phyloP scores from a whole-genome alignment of 1,140 invertebrate species.

The Pollicipes pollicipes region DNA sequence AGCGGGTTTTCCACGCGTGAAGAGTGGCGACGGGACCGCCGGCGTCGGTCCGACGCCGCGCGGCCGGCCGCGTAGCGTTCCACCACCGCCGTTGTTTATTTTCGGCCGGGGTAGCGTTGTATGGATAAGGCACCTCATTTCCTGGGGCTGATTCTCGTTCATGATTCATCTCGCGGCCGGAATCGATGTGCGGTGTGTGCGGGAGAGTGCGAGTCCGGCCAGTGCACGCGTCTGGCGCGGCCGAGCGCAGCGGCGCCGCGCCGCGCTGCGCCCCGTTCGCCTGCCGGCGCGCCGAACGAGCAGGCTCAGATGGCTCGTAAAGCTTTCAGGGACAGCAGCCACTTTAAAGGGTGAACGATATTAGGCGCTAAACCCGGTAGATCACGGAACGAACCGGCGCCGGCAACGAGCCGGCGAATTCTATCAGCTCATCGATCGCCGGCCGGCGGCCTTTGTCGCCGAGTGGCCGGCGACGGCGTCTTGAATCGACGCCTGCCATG shows the following conservation, averaged over 20 bases:
- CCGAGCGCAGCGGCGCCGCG: too few species aligned
- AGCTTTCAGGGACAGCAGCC: not conserved
- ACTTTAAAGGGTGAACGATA: not conserved
- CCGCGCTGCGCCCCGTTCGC: too few species aligned
- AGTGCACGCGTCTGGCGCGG: too few species aligned
- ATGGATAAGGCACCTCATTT: conserved; percentile 1
- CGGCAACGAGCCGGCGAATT: not conserved
- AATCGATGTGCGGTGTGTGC: not conserved
- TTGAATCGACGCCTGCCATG: too few species aligned
- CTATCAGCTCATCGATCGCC: too few species aligned
- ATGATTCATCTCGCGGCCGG: not conserved
- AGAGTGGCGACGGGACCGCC: too few species aligned
- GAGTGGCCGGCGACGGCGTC: too few species aligned
- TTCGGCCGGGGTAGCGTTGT: not conserved
- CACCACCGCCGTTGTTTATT: not conserved
- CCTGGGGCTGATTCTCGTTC: not conserved
- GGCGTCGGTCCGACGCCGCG: too few species aligned
- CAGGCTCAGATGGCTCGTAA: not conserved
- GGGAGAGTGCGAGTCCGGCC: not conserved
- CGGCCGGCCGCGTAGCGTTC: too few species aligned
- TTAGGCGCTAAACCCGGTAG: not conserved
- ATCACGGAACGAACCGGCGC: not conserved
- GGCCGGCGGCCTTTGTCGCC: too few species aligned
- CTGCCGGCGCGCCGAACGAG: not conserved
- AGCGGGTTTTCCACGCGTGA: too few species aligned